Evolutionary conservation across 1,140 invertebrate species (phyloP).

Genomic region (Monochamus saltuarius): DNA sequence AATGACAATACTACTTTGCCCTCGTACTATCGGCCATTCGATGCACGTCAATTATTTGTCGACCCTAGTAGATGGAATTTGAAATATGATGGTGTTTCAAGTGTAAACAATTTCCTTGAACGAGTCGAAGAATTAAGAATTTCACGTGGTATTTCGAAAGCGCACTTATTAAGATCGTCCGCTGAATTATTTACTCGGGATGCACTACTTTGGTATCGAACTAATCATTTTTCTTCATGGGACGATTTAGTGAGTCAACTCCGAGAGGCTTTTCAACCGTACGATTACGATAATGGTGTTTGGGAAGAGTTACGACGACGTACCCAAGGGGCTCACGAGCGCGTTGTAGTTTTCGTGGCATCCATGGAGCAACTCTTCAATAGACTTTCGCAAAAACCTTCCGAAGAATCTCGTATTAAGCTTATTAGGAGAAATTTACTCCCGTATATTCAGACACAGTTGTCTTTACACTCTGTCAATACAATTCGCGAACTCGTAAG

Average conservation of each 20-base stretch:
- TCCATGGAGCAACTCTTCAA: constrained; percentile 14
- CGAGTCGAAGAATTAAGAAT: constrained; percentile 18
- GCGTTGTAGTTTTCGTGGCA: neutral
- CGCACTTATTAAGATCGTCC: constrained; percentile 13
- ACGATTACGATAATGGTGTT: constrained; percentile 12
- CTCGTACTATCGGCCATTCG: too few relatives aligned
- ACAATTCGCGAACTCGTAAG: too few relatives aligned
- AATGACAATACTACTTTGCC: too few relatives aligned
- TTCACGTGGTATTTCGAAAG: constrained; percentile 9
- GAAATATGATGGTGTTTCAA: neutral
- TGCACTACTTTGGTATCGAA: constrained; percentile 15
- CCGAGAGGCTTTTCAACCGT: constrained; percentile 6
- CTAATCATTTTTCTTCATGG: constrained; percentile 11
- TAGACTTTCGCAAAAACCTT: too few relatives aligned
- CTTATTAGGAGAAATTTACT: too few relatives aligned
- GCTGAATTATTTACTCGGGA: constrained; percentile 16
- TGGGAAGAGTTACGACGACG: constrained; percentile 18
- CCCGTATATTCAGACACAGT: too few relatives aligned
- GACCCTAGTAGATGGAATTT: constrained; percentile 16
- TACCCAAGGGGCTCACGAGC: constrained; percentile 13
- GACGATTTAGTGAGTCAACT: constrained; percentile 13
- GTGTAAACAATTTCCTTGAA: constrained; percentile 23
- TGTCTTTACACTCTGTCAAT: too few relatives aligned
- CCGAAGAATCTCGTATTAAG: too few relatives aligned
- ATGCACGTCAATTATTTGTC: too few relatives aligned